Base-by-base conservation (phyloP, 2,113 vertebrate species). In the Mobula hypostoma region DNA sequence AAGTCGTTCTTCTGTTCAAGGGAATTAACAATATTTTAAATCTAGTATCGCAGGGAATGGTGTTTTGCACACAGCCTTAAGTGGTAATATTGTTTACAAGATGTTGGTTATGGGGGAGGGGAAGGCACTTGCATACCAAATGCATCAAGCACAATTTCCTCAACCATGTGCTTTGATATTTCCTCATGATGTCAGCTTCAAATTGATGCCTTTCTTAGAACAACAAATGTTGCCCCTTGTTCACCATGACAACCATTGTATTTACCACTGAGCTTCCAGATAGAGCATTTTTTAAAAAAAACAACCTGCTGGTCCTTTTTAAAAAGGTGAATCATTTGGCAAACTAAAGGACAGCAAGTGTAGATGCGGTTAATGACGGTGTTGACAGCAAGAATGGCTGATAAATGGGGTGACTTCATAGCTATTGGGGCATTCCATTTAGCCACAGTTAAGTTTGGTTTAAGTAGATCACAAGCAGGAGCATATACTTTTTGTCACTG, bases 401-500 rank as follows among this genome's bases (percentile, higher is more conserved):
- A 90, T 66, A 90, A 90, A 88, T 88, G 83, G 63, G 66, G 32
- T 66, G 32, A 92, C 12, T 74, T 93, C 40, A 29, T 93, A 74
- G 48, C 91, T 36, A 74, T 56, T 21, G 32, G 70, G 91, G 91
- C 91, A 74, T 74, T 56, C 68, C 68, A 74, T 70, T 93, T 93
- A 93, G 72, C 32, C 74, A 24, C 91, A 93, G 40, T 93, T 93
- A 74, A 70, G 66, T 74, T 92, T 36, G 66, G 8, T 56, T 93
- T 15, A 93, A 93, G 48, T 72, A 72, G 91, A 93, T 93, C 91
- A 93, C 91, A 27, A 93, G 91, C 91, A 76, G 66, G 21, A 29
- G n/a, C 70, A 56, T 74, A 74, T 74, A 93, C 72, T 48, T 93
- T 93, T 72, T 93, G 91, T 93, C 68, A 74, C 91, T 74, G 91